Percentiles rank a stretch among this genome's conserved stretches.
Evolutionary conservation across 1,140 invertebrate genomes (phyloP).

Genomic region (Anastrepha obliqua): DNA sequence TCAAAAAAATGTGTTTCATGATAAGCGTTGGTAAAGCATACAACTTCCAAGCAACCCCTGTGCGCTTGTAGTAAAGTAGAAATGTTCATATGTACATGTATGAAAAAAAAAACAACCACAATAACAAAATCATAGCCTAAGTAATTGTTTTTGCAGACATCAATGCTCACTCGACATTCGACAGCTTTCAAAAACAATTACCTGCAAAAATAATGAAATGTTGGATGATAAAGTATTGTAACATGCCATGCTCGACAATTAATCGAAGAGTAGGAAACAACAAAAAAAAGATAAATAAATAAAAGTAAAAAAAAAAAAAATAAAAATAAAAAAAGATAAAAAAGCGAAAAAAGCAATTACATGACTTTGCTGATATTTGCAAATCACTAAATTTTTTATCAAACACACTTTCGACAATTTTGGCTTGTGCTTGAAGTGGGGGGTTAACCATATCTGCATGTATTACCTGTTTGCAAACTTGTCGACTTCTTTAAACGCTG

Average conservation of each 20-base stretch:
- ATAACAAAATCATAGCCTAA: no score
- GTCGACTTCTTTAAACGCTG: background rate
- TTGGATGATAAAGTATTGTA: background rate
- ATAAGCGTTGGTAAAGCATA: conserved; percentile 9
- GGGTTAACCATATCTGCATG: background rate
- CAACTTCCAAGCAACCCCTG: background rate
- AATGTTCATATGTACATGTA: background rate
- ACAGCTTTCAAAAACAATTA: conserved; percentile 6
- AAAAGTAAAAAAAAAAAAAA: background rate
- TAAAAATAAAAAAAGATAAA: background rate
- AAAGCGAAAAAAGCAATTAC: background rate
- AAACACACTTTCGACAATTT: background rate
- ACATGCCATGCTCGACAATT: background rate
- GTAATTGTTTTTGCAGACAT: background rate
- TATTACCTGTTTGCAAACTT: background rate
- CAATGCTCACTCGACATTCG: background rate
- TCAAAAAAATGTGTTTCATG: background rate
- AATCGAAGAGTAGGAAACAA: no score
- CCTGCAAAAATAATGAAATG: conserved; percentile 15
- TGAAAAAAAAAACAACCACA: background rate
- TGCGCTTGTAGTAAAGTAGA: background rate
- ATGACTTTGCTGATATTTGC: background rate
- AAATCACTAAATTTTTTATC: conserved; percentile 3
- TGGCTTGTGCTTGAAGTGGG: background rate
- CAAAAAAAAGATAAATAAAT: no score